phyloP scores from a whole-genome alignment of 2,888 invertebrate species.

The Rhagophthalmus giganteus region DNA sequence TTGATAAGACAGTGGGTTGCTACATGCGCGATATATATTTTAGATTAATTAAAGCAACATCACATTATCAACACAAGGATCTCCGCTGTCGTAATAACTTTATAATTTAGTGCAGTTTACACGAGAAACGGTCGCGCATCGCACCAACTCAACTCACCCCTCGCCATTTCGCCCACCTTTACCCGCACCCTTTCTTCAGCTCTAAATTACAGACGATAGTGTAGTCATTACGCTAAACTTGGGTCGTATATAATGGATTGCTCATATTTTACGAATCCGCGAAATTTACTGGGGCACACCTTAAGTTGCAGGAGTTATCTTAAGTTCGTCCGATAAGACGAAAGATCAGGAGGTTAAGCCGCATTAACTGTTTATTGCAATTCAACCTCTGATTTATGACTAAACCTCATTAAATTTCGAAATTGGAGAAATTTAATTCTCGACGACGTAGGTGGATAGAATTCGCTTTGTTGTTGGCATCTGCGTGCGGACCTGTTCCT shows the following conservation, averaged over 20 bases:
- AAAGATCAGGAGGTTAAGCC: constrained; percentile 56
- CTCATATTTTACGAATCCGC: constrained; percentile 49
- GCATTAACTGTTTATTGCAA: constrained; percentile 55
- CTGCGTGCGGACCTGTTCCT: constrained; percentile 22
- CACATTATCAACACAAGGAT: constrained; percentile 58
- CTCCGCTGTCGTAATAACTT: constrained; percentile 59
- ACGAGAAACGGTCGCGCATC: constrained; percentile 44
- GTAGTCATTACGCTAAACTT: constrained; percentile 45
- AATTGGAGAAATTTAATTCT: constrained; percentile 2
- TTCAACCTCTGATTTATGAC: constrained; percentile 26
- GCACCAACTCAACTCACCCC: constrained; percentile 39
- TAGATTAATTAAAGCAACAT: constrained; percentile 59
- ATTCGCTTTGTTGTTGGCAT: neutral
- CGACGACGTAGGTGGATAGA: too few relatives aligned
- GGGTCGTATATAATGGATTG: constrained; percentile 52
- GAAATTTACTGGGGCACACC: constrained; percentile 41
- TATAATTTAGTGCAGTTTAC: constrained; percentile 58
- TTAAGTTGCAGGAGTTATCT: constrained; percentile 50
- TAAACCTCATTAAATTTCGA: constrained; percentile 16
- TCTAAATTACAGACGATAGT: constrained; percentile 50
- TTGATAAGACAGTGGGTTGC: constrained; percentile 39
- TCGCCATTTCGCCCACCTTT: constrained; percentile 31
- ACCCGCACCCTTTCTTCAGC: constrained; percentile 39
- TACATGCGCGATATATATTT: constrained; percentile 55
- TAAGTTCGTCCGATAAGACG: constrained; percentile 49